A percentile compares a stretch with the other conserved stretches of the same genome.
These are phyloP conservation scores for Macrostomum lignano DNA, from an alignment of 1,140 invertebrate species.

Conservation along the genomic window DNA sequence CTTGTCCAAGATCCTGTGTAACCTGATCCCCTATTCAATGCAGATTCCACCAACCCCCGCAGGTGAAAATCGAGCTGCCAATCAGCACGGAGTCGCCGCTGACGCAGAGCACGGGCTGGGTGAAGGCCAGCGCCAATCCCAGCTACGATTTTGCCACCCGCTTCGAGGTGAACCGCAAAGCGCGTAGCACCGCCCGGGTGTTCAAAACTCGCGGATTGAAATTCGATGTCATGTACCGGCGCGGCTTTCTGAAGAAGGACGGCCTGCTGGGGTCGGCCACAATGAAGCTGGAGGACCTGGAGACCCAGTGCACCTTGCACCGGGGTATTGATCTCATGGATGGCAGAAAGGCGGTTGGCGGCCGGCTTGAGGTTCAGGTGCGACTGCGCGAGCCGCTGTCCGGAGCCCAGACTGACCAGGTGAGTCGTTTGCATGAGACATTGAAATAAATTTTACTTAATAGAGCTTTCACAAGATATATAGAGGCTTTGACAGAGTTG, in stretches of 20 bases:
- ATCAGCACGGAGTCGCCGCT: too few species aligned
- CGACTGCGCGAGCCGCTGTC: slow-evolving; percentile 62
- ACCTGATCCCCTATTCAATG: too few species aligned
- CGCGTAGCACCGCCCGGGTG: slow-evolving; percentile 1
- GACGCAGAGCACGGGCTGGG: not conserved
- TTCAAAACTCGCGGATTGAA: not conserved
- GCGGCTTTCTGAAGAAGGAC: slow-evolving; percentile 53
- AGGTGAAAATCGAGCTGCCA: too few species aligned
- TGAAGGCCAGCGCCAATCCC: not conserved
- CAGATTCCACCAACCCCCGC: too few species aligned
- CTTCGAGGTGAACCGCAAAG: slow-evolving; percentile 7
- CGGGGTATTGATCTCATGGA: slow-evolving; percentile 65
- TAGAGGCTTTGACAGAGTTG: too few species aligned
- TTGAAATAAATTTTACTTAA: too few species aligned
- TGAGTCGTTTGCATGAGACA: too few species aligned
- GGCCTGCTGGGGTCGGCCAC: slow-evolving; percentile 45
- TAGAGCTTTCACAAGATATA: too few species aligned
- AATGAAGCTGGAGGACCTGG: slow-evolving; percentile 50
- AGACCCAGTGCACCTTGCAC: slow-evolving; percentile 52
- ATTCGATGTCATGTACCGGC: slow-evolving; percentile 1
- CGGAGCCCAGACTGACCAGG: slow-evolving; percentile 57
- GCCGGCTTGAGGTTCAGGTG: slow-evolving; percentile 63
- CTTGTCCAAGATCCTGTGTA: too few species aligned
- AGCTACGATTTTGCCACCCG: not conserved
- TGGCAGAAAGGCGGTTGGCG: slow-evolving; percentile 51